Conservation (phyloP, 2,888 invertebrate species). For the Nomada ruficornis region DNA sequence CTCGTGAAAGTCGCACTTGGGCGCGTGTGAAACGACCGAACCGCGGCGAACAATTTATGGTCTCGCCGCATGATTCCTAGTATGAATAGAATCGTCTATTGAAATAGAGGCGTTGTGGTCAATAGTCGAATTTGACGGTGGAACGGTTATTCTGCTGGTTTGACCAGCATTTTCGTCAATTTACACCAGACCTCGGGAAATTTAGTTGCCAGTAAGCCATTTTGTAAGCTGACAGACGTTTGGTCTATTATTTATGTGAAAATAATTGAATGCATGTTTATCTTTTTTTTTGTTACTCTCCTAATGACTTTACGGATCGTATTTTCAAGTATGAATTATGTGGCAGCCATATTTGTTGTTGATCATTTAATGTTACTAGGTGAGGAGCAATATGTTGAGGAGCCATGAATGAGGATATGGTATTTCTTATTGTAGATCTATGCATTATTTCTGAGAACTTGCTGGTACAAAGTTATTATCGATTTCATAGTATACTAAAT, state of each 20-base stretch:
- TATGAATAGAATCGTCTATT: conserved; percentile 51
- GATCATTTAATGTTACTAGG: no score
- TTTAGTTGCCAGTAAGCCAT: no score
- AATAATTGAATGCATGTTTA: no score
- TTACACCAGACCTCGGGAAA: background rate
- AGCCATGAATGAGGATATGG: background rate
- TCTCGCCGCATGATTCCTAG: conserved; percentile 10
- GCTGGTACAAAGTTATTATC: background rate
- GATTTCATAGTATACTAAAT: background rate
- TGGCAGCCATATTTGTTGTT: no score
- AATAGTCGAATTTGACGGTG: conserved; percentile 23
- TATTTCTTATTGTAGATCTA: background rate
- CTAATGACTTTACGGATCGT: no score
- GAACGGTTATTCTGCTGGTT: conserved; percentile 8
- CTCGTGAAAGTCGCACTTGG: conserved; percentile 29
- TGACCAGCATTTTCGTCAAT: conserved; percentile 4
- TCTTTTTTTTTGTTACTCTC: background rate
- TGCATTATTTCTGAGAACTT: background rate
- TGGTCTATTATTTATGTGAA: background rate
- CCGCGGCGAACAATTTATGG: conserved; percentile 49
- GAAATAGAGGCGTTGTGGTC: conserved; percentile 58
- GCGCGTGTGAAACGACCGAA: conserved; percentile 49
- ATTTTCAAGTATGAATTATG: no score
- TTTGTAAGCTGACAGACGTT: background rate
- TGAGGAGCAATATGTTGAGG: background rate